Conservation (phyloP, 1,140 invertebrate species). For the Stratiolaelaps scimitus region DNA sequence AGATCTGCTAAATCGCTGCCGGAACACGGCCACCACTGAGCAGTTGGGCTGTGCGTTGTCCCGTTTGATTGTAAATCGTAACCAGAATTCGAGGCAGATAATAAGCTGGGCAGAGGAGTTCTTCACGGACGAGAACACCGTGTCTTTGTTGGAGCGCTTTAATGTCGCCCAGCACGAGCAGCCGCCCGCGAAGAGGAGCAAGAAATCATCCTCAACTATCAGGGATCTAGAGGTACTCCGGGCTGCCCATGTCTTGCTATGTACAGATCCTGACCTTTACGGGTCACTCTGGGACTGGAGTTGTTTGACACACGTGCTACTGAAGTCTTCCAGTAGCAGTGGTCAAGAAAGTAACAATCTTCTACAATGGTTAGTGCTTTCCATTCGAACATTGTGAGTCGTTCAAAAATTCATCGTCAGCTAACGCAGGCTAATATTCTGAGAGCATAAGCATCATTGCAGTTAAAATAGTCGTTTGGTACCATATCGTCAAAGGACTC, state of each 20-base stretch:
- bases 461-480: too few species aligned
- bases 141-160: too few species aligned
- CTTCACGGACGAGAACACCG: background rate
- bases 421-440: too few species aligned
- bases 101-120: conserved; percentile 10
- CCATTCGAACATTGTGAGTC: too few species aligned
- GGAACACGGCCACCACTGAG: background rate
- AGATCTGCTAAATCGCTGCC: conserved; percentile 1
- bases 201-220: background rate
- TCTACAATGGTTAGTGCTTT: too few species aligned
- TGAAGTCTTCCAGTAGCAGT: too few species aligned
- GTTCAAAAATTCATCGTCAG: too few species aligned
- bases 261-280: background rate
- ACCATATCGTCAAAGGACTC: too few species aligned
- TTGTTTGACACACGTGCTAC: background rate
- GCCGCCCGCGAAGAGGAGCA: background rate
- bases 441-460: too few species aligned
- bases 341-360: too few species aligned
- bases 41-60: background rate
- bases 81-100: background rate
- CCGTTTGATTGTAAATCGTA: too few species aligned
- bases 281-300: conserved; percentile 9
- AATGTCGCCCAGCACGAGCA: background rate
- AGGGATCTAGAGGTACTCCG: background rate
- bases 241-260: background rate